A percentile compares a stretch with the other conserved stretches of the same genome.
Conservation (phyloP, 2,888 invertebrate species). For the Ophion costatus region DNA sequence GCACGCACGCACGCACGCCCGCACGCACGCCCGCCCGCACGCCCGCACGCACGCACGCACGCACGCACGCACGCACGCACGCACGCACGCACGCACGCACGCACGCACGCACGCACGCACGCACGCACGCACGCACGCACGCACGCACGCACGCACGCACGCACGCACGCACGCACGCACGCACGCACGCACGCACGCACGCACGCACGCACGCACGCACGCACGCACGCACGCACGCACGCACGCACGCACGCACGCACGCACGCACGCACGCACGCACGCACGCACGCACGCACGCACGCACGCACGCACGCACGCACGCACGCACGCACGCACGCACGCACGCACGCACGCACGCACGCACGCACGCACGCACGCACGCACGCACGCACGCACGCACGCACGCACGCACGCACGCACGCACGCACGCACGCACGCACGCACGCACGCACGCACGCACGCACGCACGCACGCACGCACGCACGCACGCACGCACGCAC, state of each 20-base stretch:
- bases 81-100: slow-evolving; percentile 29
- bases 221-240: slow-evolving; percentile 41
- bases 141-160: slow-evolving; percentile 29
- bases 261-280: slow-evolving; percentile 29
- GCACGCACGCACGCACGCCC: slow-evolving; percentile 62
- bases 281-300: slow-evolving; percentile 41
- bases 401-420: slow-evolving; percentile 41
- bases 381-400: slow-evolving; percentile 29
- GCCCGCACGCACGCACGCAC: slow-evolving; percentile 11
- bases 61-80: slow-evolving; percentile 66
- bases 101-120: slow-evolving; percentile 41
- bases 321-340: slow-evolving; percentile 29
- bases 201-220: slow-evolving; percentile 29
- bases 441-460: slow-evolving; percentile 29
- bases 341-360: slow-evolving; percentile 41
- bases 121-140: slow-evolving; percentile 69
- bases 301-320: slow-evolving; percentile 69
- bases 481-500: slow-evolving; percentile 64
- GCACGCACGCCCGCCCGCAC: no score
- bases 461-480: slow-evolving; percentile 43
- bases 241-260: slow-evolving; percentile 69
- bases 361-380: slow-evolving; percentile 69
- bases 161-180: slow-evolving; percentile 41
- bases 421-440: slow-evolving; percentile 69
- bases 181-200: slow-evolving; percentile 69